Percentiles rank a stretch among this genome's conserved stretches.
Evolutionary conservation across 2,888 invertebrate species (phyloP).

Genomic region (Heteropelma amictum): DNA sequence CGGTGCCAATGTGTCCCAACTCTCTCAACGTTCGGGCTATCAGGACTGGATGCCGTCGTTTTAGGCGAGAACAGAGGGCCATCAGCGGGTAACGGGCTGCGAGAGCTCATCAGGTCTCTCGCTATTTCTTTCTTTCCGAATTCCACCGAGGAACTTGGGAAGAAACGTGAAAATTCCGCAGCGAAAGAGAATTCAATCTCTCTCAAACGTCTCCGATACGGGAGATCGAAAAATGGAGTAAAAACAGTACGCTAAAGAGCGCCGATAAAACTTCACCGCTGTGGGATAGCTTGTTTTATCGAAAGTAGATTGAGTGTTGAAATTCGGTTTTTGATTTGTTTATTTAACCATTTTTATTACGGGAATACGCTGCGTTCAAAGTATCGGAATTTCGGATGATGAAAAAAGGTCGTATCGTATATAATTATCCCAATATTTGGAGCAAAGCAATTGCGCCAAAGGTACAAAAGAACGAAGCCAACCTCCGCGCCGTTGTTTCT

Average conservation of each 20-base stretch:
- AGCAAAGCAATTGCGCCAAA: too few species aligned
- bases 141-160: conserved; percentile 9
- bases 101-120: conserved; percentile 41
- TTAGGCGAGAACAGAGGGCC: background rate
- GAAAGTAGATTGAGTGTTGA: too few species aligned
- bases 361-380: too few species aligned
- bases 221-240: conserved; percentile 2
- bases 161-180: conserved; percentile 2
- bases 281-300: background rate
- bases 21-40: conserved; percentile 46
- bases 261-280: background rate
- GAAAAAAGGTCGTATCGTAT: too few species aligned
- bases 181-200: conserved; percentile 38
- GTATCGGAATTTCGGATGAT: too few species aligned
- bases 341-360: too few species aligned
- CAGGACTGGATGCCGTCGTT: conserved; percentile 20
- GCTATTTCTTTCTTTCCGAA: conserved; percentile 21
- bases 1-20: conserved; percentile 54
- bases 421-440: too few species aligned
- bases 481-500: too few species aligned
- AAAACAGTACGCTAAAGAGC: background rate
- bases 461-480: too few species aligned
- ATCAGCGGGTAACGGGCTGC: conserved; percentile 30
- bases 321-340: too few species aligned
- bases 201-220: conserved; percentile 6